These are phyloP conservation scores for Philaethria dido DNA, from an alignment of 2,888 invertebrate genomes.

Conservation along the genomic window DNA sequence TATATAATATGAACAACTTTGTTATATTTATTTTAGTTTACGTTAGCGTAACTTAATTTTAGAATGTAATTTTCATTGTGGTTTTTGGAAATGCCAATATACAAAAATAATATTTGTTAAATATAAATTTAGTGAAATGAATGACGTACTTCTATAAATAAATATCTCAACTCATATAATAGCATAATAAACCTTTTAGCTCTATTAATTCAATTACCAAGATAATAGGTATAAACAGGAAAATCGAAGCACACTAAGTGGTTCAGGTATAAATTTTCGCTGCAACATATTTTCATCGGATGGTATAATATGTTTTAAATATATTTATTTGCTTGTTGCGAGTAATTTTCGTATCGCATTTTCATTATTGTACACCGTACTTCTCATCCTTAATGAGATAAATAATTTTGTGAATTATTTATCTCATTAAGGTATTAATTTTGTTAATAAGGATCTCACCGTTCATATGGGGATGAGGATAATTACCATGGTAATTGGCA, in stretches of 20 bases:
- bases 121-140: too few species aligned
- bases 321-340: background rate
- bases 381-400: background rate
- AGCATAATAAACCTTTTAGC: slow-evolving; percentile 7
- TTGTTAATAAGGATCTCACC: background rate
- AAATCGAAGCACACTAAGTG: background rate
- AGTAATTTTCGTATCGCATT: background rate
- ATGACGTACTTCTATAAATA: background rate
- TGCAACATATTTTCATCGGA: background rate
- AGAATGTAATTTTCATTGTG: background rate
- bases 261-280: background rate
- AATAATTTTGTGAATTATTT: background rate
- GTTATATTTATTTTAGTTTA: background rate
- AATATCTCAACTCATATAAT: background rate
- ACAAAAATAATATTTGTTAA: too few species aligned
- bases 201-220: slow-evolving; percentile 2
- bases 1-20: background rate
- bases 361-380: background rate
- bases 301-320: background rate
- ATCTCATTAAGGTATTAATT: too few species aligned
- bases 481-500: background rate
- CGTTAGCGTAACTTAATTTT: background rate
- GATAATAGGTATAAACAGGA: background rate
- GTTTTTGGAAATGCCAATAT: too few species aligned
- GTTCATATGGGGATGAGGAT: background rate